phyloP scores from a whole-genome alignment of 2,113 vertebrate species.

The Petrocephalus zakoni region DNA sequence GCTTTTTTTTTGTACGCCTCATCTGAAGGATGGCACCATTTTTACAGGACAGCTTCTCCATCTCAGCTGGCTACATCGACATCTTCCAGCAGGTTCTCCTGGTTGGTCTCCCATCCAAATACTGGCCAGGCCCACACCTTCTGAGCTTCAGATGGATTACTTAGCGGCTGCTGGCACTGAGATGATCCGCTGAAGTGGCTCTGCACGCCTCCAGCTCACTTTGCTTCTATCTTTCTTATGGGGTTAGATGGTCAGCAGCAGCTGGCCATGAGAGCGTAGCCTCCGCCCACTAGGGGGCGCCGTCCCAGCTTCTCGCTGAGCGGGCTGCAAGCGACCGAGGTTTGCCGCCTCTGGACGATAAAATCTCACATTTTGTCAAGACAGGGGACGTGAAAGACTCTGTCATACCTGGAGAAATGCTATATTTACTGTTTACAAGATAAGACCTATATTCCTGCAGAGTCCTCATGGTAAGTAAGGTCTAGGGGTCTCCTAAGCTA shows the following conservation, averaged over 20 bases:
- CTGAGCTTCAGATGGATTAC: background rate
- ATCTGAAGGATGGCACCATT: background rate
- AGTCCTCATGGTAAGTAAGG: background rate
- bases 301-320: constrained; percentile 68
- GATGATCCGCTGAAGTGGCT: background rate
- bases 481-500: background rate
- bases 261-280: constrained; percentile 45
- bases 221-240: background rate
- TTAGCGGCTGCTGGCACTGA: background rate
- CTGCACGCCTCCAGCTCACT: background rate
- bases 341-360: background rate
- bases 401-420: background rate
- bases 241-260: constrained; percentile 30
- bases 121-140: background rate
- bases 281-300: constrained; percentile 34
- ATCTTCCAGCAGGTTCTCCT: background rate
- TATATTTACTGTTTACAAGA: background rate
- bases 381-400: background rate
- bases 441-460: background rate
- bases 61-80: background rate
- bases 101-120: background rate
- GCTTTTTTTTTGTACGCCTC: background rate
- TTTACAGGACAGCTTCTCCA: background rate
- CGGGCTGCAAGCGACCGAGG: constrained; percentile 61
- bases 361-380: no score